Evolutionary conservation across 1,140 invertebrate genomes (phyloP), one percentile per base, ranked within the genome.

Genomic region (Pentalonia nigronervosa): DNA sequence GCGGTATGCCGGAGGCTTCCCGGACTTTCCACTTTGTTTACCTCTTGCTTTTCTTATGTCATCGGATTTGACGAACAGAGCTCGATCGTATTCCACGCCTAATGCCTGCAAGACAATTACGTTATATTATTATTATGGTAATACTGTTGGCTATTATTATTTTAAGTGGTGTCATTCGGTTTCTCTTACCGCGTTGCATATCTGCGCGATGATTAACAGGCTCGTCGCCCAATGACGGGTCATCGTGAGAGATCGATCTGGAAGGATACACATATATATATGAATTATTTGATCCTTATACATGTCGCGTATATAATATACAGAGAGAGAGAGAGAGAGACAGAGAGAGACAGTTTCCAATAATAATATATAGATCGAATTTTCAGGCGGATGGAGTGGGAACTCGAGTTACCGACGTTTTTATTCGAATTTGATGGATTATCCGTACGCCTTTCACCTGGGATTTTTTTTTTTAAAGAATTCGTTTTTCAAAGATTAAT

Each of bases 11-110:
- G n/a, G 20, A 81, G 76, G 76, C 76, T 81, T n/a, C 17, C 17
- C 36, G 36, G 14, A 34, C 86, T 48, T 87, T 87, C 45, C 84
- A 47, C 45, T 87, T 89, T 56, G 47, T 53, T 84, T 86, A 93
- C 91, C 91, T 93, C 91, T 93, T 11, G 91, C 91, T 84, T 93
- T 93, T 25, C 91, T 50, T 93, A 93, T 56, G 34, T 93, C 91
- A 20, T 93, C 91, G 48, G 91, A 86, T 50, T 93, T 93, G 76
- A 86, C 81, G 81, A 93, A 93, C 20, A 93, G 91, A n/a, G 91
- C 91, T 56, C 34, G 50, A 34, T 92, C 47, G 48, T 53, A 84
- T 0, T 93, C 47, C 48, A 30, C 81, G 14, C 81, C 81, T 20
- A 11, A 50, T 17, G 8, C 91, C 91, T 93, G 81, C 11, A 86